phyloP scores from a whole-genome alignment of 2,113 vertebrate genomes.

The Penelope pileata region DNA sequence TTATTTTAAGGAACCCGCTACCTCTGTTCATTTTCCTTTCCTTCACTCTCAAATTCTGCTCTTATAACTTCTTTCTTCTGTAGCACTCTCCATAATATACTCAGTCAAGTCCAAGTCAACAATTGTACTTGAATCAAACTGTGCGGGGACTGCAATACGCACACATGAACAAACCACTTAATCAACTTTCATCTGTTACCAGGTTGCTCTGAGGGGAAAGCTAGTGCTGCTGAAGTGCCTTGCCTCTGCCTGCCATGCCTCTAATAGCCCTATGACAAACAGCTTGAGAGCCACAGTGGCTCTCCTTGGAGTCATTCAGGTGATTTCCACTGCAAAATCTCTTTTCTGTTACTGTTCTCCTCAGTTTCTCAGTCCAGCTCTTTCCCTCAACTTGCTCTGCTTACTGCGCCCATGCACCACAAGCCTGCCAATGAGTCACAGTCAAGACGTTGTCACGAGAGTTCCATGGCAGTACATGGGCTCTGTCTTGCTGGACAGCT shows the following conservation, averaged over 20 bases:
- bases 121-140: not conserved
- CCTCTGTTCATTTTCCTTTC: not conserved
- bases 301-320: not conserved
- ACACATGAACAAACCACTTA: not conserved
- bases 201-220: accelerated
- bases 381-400: not conserved
- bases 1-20: constrained; percentile 49
- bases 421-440: not conserved
- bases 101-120: not conserved
- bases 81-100: not conserved
- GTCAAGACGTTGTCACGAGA: not conserved
- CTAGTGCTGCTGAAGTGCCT: not conserved
- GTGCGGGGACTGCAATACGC: not conserved
- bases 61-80: not conserved
- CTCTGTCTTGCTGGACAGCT: not conserved
- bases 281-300: not conserved
- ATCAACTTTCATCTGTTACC: not conserved
- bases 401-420: accelerated
- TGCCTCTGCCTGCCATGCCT: not conserved
- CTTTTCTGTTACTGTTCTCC: not conserved
- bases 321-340: not conserved
- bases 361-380: not conserved
- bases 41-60: not conserved
- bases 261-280: not conserved
- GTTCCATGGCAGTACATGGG: not conserved